A percentile compares a stretch with the other conserved stretches of the same genome.
Conservation (phyloP, 2,888 invertebrate species). For the Heliconius cydno region DNA sequence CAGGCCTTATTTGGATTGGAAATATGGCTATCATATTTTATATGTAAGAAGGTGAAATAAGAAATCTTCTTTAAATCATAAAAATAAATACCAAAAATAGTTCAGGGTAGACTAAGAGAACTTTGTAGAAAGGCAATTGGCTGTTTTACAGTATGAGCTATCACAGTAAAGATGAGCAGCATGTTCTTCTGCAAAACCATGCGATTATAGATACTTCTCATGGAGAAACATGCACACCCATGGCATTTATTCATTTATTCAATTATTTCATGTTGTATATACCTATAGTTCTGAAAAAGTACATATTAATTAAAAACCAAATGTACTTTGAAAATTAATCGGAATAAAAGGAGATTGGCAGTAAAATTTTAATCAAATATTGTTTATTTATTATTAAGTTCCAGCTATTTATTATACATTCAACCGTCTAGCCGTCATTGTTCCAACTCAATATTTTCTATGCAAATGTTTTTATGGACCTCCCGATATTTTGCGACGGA, state of each 20-base stretch:
- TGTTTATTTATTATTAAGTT: conserved; percentile 62
- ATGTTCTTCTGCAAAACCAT: too few relatives aligned
- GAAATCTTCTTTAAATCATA: too few relatives aligned
- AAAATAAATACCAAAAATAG: too few relatives aligned
- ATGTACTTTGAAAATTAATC: neutral
- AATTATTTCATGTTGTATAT: neutral
- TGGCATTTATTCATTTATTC: too few relatives aligned
- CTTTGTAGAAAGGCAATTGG: too few relatives aligned
- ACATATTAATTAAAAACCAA: neutral
- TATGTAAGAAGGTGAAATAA: neutral
- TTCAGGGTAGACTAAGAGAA: too few relatives aligned
- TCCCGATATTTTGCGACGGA: conserved; percentile 40
- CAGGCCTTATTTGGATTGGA: neutral
- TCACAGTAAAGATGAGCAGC: too few relatives aligned
- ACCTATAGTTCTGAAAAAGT: neutral
- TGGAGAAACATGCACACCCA: too few relatives aligned
- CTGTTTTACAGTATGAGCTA: too few relatives aligned
- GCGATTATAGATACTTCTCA: too few relatives aligned
- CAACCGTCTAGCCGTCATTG: conserved; percentile 55
- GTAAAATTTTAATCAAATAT: conserved; percentile 63
- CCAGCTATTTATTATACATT: conserved; percentile 47
- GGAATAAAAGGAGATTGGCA: conserved; percentile 26
- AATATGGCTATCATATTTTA: neutral
- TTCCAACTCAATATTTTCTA: conserved; percentile 66
- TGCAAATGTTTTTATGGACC: conserved; percentile 62